Evolutionary conservation across 2,797 vertebrate genomes (phyloP), one percentile per base, ranked within the genome.

Genomic region (Lerista edwardsae): DNA sequence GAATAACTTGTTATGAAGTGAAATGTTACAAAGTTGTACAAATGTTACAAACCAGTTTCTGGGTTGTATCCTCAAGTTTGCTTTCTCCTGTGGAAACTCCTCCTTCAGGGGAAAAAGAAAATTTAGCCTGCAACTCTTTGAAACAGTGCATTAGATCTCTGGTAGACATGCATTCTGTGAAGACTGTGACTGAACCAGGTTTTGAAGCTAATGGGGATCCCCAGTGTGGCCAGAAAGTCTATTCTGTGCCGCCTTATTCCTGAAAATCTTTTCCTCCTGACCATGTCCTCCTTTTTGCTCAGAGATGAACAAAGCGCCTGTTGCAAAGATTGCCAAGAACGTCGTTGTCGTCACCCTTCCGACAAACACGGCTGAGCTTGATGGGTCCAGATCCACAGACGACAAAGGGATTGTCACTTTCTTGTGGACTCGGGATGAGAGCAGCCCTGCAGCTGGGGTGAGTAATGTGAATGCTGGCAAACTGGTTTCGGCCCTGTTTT

Each of bases 391-490:
- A 86, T 99, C 99, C 79, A 97, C 95, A 0, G 99, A 99, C 36
- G 99, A 99, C 92, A 98, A 99, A 84, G 98, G 97, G 8, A 97
- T 97, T 55, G 93, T 97, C 91, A 97, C 94, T 94, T 99, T 97
- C 94, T 82, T 97, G 88, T 99, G 99, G 99, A 97, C 95, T 19
- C 94, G 99, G 73, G 98, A 98, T 0, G 98, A 98, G 44, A 96
- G 90, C 82, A 99, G 99, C 77, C 99, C 99, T 69, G 98, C 98
- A 0, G 98, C 99, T 68, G 99, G 98, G 96, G 99, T 99, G 88
- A 97, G 97, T 86, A 62, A 39, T 10, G 25, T 15, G 7, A 29
- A 34, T 1, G 1, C 7, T 59, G n/a, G 47, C 39, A 27, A 39
- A 11, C 15, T 67, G 55, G 31, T n/a, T 2, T 36, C 47, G 65